Conservation (phyloP, 2,888 invertebrate species). For the Caenorhabditis uteleia region DNA sequence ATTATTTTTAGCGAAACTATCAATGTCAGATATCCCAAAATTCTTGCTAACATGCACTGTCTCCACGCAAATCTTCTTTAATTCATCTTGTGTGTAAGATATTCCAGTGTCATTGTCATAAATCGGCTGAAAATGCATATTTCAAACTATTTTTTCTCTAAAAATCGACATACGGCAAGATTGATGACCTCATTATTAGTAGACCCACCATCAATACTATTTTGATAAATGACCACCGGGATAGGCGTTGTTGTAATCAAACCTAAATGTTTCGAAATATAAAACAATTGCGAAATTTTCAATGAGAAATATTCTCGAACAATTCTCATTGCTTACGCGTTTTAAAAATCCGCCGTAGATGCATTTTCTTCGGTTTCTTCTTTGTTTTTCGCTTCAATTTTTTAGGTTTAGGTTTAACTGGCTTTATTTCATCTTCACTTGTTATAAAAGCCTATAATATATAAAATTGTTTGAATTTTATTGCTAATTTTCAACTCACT, state of each 20-base stretch:
- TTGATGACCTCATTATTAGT: constrained; percentile 19
- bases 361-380: constrained; percentile 34
- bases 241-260: constrained; percentile 25
- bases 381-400: constrained; percentile 15
- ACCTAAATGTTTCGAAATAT: too few relatives aligned
- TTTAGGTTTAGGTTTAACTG: neutral
- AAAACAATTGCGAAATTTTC: too few relatives aligned
- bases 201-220: constrained; percentile 11
- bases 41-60: constrained; percentile 36
- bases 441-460: too few relatives aligned
- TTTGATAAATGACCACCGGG: constrained; percentile 9
- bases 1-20: constrained; percentile 47
- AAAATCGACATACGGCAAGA: constrained; percentile 11
- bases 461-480: too few relatives aligned
- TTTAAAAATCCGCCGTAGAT: constrained; percentile 26
- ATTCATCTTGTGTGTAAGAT: constrained; percentile 33
- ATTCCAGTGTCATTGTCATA: constrained; percentile 36
- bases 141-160: neutral
- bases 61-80: constrained; percentile 35
- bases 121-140: constrained; percentile 33
- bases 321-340: constrained; percentile 15
- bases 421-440: too few relatives aligned
- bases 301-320: constrained; percentile 21
- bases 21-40: constrained; percentile 46
- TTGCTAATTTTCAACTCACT: too few relatives aligned